Evolutionary conservation across 1,140 invertebrate species (phyloP).

Genomic region (Belonocnema kinseyi): DNA sequence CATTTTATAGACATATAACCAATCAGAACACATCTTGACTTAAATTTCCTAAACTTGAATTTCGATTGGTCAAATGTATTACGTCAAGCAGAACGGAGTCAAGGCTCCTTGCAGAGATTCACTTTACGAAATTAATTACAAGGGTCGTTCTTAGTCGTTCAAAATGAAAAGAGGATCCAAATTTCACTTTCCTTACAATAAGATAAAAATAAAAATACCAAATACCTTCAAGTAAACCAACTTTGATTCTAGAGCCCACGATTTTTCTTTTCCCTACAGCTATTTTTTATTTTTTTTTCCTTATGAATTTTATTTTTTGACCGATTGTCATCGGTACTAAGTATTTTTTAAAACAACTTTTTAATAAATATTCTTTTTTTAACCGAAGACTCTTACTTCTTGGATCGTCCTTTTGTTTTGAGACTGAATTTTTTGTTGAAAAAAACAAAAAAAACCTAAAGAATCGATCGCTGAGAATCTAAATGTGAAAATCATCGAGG

Average conservation of each 20-base stretch:
- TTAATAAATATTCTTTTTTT: no score
- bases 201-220: no score
- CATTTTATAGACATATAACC: not conserved
- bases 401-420: not conserved
- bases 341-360: no score
- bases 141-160: not conserved
- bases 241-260: no score
- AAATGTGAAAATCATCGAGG: conserved; percentile 33
- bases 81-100: conserved; percentile 13
- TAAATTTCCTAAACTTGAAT: conserved; percentile 4
- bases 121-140: not conserved
- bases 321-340: no score
- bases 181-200: no score
- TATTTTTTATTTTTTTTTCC: no score
- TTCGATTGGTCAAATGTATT: conserved; percentile 3
- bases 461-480: not conserved
- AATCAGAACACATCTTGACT: conserved; percentile 7
- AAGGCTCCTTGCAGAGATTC: not conserved
- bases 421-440: not conserved
- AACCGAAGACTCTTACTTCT: no score
- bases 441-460: not conserved
- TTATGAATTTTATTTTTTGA: no score
- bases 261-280: no score
- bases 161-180: not conserved
- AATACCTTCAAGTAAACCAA: no score